Conservation (phyloP, 1,140 invertebrate genomes). For the Parapsyche elsis region DNA sequence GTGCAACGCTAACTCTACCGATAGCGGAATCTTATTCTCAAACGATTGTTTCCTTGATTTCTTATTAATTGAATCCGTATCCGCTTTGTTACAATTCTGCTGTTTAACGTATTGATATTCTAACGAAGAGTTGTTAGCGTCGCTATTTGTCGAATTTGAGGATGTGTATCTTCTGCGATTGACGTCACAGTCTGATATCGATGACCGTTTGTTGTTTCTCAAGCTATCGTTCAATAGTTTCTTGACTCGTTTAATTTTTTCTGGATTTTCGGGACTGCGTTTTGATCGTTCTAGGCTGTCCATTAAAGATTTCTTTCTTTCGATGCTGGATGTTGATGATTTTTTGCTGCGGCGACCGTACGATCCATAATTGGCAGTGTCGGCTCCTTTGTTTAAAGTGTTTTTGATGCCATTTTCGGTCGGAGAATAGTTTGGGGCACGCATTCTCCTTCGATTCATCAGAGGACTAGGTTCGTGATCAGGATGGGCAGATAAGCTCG, state of each 20-base stretch:
- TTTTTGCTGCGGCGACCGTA: constrained; percentile 63
- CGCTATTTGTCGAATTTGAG: constrained; percentile 53
- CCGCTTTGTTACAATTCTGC: constrained; percentile 60
- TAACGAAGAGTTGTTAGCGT: constrained; percentile 52
- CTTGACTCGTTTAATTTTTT: constrained; percentile 48
- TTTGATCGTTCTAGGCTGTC: constrained; percentile 65
- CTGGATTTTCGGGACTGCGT: constrained; percentile 50
- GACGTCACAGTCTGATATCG: constrained; percentile 50
- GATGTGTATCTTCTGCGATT: constrained; percentile 51
- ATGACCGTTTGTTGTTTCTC: constrained; percentile 48
- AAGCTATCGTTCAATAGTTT: constrained; percentile 49
- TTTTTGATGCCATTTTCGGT: constrained; percentile 48
- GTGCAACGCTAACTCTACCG: constrained; percentile 43
- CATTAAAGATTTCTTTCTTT: constrained; percentile 65
- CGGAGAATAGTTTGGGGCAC: constrained; percentile 59
- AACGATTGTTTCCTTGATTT: constrained; percentile 57
- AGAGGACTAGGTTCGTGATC: constrained; percentile 71
- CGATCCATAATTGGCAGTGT: constrained; percentile 59
- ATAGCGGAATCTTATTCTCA: constrained; percentile 50
- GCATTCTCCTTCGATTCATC: constrained; percentile 57
- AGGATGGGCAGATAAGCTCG: constrained; percentile 77
- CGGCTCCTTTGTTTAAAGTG: constrained; percentile 40
- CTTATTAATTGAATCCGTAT: constrained; percentile 63
- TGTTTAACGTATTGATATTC: constrained; percentile 55
- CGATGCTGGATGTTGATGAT: constrained; percentile 66